Percentiles rank a stretch among this genome's conserved stretches.
Evolutionary conservation across 2,888 invertebrate genomes (phyloP).

Genomic region (Lamproptera curius): DNA sequence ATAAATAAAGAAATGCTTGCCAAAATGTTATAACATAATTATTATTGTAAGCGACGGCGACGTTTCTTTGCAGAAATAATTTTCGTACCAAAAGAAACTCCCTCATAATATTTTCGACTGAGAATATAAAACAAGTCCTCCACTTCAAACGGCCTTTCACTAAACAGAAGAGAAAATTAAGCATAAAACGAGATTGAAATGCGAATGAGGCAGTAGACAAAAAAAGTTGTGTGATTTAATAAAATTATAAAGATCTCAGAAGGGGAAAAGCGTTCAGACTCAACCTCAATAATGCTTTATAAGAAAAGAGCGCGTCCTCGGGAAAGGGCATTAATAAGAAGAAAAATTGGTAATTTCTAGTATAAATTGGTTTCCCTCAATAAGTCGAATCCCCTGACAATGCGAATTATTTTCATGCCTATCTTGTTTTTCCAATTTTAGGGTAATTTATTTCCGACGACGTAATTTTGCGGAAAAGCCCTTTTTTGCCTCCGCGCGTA

Average conservation of each 20-base stretch:
- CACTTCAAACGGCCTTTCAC: not conserved
- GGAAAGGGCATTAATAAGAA: slow-evolving; percentile 21
- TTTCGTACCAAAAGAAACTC: too few species aligned
- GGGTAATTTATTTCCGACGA: slow-evolving; percentile 48
- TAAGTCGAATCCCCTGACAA: slow-evolving; percentile 62
- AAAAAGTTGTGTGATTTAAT: slow-evolving; percentile 13
- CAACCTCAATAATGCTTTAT: slow-evolving; percentile 13
- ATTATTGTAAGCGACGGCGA: too few species aligned
- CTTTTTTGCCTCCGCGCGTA: slow-evolving; percentile 5
- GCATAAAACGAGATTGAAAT: slow-evolving; percentile 12
- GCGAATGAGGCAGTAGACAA: slow-evolving; percentile 12
- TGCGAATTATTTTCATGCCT: slow-evolving; percentile 61
- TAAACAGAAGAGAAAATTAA: slow-evolving; percentile 7
- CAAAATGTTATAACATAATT: too few species aligned
- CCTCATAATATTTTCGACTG: not conserved
- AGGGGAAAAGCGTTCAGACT: slow-evolving; percentile 7
- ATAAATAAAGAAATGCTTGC: too few species aligned
- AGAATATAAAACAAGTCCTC: not conserved
- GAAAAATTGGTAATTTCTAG: slow-evolving; percentile 45
- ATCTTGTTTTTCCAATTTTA: slow-evolving; percentile 64
- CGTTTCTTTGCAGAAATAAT: too few species aligned
- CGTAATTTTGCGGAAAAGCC: slow-evolving; percentile 25
- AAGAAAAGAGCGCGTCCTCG: slow-evolving; percentile 21
- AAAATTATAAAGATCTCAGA: slow-evolving; percentile 15
- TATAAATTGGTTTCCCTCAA: slow-evolving; percentile 60